Evolutionary conservation across 2,888 invertebrate species (phyloP).

Genomic region (Hofmannophila pseudospretella): DNA sequence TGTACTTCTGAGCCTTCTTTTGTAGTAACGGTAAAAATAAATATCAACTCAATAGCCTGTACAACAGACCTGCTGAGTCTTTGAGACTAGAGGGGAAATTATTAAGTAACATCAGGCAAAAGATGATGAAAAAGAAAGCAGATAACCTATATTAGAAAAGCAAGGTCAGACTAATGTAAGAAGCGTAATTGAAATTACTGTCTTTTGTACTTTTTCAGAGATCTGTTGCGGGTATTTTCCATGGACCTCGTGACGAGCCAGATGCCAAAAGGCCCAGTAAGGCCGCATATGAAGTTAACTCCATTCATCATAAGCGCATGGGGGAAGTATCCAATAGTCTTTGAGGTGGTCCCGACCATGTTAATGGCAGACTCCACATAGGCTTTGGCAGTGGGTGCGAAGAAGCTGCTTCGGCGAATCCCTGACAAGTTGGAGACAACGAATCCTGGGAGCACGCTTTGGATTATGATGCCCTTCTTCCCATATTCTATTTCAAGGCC

Average conservation of each 20-base stretch:
- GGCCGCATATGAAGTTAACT: slow-evolving; percentile 60
- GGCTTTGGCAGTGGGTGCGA: slow-evolving; percentile 85
- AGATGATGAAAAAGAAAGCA: too few relatives aligned
- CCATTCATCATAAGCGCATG: slow-evolving; percentile 79
- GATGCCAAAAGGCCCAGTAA: slow-evolving; percentile 74
- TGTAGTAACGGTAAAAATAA: too few relatives aligned
- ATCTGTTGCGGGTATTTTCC: slow-evolving; percentile 80
- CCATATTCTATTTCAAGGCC: slow-evolving; percentile 87
- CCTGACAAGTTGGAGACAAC: slow-evolving; percentile 96
- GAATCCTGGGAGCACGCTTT: slow-evolving; percentile 91
- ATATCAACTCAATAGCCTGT: too few relatives aligned
- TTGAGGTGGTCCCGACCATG: slow-evolving; percentile 82
- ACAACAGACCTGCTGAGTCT: too few relatives aligned
- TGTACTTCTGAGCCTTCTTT: too few relatives aligned
- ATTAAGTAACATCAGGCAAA: too few relatives aligned
- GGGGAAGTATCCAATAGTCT: slow-evolving; percentile 87
- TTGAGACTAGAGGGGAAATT: too few relatives aligned
- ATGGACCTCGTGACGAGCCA: slow-evolving; percentile 82
- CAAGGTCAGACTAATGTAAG: slow-evolving; percentile 9
- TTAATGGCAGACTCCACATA: slow-evolving; percentile 85
- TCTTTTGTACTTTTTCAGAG: slow-evolving; percentile 72
- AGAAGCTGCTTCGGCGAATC: slow-evolving; percentile 83
- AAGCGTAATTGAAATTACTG: slow-evolving; percentile 40
- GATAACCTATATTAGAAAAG: background rate
- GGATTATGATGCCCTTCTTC: slow-evolving; percentile 84